Percentiles rank a stretch among this genome's conserved stretches.
These are phyloP conservation scores for Chionis minor DNA, from an alignment of 2,113 vertebrate genomes.

Conservation along the genomic window DNA sequence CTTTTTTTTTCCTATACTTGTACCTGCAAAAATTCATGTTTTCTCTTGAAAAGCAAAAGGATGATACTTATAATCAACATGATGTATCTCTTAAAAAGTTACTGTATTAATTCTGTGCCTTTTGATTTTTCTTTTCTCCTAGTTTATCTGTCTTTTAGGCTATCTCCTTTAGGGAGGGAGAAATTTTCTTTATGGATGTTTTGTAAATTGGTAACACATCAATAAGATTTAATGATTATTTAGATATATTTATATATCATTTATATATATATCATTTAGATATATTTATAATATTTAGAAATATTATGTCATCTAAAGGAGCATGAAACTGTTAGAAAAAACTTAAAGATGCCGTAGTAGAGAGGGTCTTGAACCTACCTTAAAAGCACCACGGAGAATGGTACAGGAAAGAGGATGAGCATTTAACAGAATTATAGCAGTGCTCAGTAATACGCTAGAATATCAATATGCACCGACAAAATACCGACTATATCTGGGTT, in stretches of 20 bases:
- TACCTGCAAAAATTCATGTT: not conserved
- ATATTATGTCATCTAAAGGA: not conserved
- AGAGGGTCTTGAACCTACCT: not conserved
- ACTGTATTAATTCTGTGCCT: not conserved
- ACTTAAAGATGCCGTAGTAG: not conserved
- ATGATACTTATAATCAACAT: not conserved
- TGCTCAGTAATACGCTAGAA: not conserved
- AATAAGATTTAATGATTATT: not conserved
- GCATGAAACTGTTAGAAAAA: not conserved
- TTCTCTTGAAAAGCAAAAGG: not conserved
- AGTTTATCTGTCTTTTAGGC: not conserved
- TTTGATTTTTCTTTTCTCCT: not conserved
- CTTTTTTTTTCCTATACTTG: not conserved
- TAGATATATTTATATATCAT: not conserved
- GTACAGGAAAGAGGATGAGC: not conserved
- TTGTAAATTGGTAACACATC: not conserved
- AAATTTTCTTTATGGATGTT: not conserved
- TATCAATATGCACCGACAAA: not conserved
- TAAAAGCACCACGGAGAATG: not conserved
- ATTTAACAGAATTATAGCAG: not conserved
- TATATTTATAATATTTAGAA: not conserved
- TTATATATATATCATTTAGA: too few relatives aligned
- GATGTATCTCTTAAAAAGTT: not conserved
- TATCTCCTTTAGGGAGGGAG: not conserved
- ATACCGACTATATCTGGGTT: not conserved